Percentiles rank a stretch among this genome's conserved stretches.
Evolutionary conservation across 2,797 vertebrate species (phyloP).

Genomic region (Moxostoma hubbsi): DNA sequence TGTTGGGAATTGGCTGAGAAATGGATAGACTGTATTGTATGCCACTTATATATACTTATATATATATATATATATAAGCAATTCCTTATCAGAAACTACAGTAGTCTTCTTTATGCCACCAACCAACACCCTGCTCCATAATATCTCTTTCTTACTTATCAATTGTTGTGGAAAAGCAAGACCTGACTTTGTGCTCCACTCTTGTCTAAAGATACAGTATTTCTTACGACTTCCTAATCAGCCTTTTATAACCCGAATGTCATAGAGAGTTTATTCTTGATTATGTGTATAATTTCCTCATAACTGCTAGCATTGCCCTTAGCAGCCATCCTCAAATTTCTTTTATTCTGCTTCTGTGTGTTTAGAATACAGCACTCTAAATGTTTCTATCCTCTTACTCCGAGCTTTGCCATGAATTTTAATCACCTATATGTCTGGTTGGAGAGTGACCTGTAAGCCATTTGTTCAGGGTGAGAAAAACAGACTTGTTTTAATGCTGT

Average conservation of each 20-base stretch:
- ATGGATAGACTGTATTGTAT: too few species aligned
- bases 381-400: slow-evolving; percentile 23
- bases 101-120: too few species aligned
- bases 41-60: too few species aligned
- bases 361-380: slow-evolving; percentile 33
- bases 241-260: slow-evolving; percentile 4
- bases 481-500: slow-evolving; percentile 43
- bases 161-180: neutral
- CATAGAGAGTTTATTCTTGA: slow-evolving; percentile 16
- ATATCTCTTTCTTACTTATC: neutral
- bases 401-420: slow-evolving; percentile 15
- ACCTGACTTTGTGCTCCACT: neutral
- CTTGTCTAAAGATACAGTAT: neutral
- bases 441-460: slow-evolving; percentile 28
- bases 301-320: slow-evolving; percentile 25
- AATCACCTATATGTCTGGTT: slow-evolving; percentile 8
- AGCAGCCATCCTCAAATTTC: slow-evolving; percentile 2
- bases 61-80: too few species aligned
- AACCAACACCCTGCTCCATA: too few species aligned
- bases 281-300: slow-evolving; percentile 31
- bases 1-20: too few species aligned
- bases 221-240: neutral
- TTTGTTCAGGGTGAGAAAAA: slow-evolving; percentile 42
- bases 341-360: slow-evolving; percentile 24
- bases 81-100: too few species aligned